Evolutionary conservation across 53 echinoderm and acorn worm genomes (phyloP).

Genomic region (Holothuria leucospilota): DNA sequence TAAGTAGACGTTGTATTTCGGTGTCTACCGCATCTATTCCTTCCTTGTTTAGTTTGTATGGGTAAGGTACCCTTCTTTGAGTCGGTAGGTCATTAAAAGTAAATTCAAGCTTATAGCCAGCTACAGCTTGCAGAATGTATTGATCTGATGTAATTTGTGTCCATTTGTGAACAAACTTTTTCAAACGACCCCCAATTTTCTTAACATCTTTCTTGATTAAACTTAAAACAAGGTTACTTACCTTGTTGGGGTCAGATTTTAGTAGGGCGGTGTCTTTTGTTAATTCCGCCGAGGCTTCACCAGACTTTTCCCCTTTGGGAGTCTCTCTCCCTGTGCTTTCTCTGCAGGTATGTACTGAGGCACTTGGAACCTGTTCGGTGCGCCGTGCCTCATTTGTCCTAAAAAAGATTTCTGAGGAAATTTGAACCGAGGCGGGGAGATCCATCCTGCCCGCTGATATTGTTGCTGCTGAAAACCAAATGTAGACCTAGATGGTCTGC

Average conservation of each 20-base stretch:
- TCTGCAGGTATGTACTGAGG: slow-evolving; percentile 1
- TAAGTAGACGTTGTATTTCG: slow-evolving; percentile 51
- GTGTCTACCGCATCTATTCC: background rate
- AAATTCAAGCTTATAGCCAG: slow-evolving; percentile 59
- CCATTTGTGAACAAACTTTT: background rate
- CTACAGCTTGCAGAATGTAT: slow-evolving; percentile 42
- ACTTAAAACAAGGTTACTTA: slow-evolving; percentile 23
- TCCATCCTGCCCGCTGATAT: no score
- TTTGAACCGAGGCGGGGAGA: background rate
- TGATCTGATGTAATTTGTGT: slow-evolving; percentile 39
- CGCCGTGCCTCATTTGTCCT: slow-evolving; percentile 9
- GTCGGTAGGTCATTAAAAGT: background rate
- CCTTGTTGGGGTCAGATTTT: slow-evolving; percentile 10
- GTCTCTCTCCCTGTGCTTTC: slow-evolving; percentile 1
- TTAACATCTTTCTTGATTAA: background rate
- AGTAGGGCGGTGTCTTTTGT: background rate
- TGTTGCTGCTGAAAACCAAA: background rate
- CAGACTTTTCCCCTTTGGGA: background rate
- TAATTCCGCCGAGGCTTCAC: background rate
- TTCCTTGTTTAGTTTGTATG: slow-evolving; percentile 13
- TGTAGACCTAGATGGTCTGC: background rate
- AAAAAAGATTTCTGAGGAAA: slow-evolving; percentile 16
- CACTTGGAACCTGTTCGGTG: background rate
- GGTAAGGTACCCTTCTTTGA: slow-evolving; percentile 7
- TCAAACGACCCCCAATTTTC: background rate